A percentile compares a stretch with the other conserved stretches of the same genome.
Evolutionary conservation across 1,140 invertebrate species (phyloP).

Genomic region (Euura lappo): DNA sequence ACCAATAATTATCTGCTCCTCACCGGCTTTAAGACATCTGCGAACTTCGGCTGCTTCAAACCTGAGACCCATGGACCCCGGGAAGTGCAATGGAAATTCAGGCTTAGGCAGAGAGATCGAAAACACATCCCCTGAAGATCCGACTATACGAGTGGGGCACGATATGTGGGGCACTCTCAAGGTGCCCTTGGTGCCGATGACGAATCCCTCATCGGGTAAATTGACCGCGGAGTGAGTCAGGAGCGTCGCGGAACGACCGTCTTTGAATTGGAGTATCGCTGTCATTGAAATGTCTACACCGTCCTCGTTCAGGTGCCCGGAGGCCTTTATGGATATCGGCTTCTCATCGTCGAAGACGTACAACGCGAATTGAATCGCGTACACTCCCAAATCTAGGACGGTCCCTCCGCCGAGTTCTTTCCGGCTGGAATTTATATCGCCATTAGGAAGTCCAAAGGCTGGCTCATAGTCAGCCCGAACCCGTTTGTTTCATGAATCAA

Average conservation of each 20-base stretch:
- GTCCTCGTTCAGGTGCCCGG: slow-evolving; percentile 70
- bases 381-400: slow-evolving; percentile 84
- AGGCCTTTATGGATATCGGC: slow-evolving; percentile 66
- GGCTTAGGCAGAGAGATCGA: slow-evolving; percentile 64
- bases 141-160: slow-evolving; percentile 51
- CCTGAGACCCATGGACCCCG: slow-evolving; percentile 72
- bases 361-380: slow-evolving; percentile 77
- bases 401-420: slow-evolving; percentile 79
- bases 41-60: slow-evolving; percentile 79
- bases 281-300: slow-evolving; percentile 73
- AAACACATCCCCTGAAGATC: slow-evolving; percentile 48
- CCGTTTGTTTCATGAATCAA: too few species aligned
- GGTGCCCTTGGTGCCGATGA: slow-evolving; percentile 73
- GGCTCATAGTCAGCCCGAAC: too few species aligned
- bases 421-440: slow-evolving; percentile 58
- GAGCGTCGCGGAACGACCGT: slow-evolving; percentile 69
- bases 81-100: slow-evolving; percentile 64
- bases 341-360: slow-evolving; percentile 72
- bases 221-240: slow-evolving; percentile 59
- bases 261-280: slow-evolving; percentile 68
- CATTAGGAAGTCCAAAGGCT: slow-evolving; percentile 70
- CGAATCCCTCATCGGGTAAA: slow-evolving; percentile 69
- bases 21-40: slow-evolving; percentile 70
- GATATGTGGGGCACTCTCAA: slow-evolving; percentile 66
- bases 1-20: neutral